Base-by-base conservation (phyloP, 2,113 vertebrate species). In the Dunckerocampus dactyliophorus region DNA sequence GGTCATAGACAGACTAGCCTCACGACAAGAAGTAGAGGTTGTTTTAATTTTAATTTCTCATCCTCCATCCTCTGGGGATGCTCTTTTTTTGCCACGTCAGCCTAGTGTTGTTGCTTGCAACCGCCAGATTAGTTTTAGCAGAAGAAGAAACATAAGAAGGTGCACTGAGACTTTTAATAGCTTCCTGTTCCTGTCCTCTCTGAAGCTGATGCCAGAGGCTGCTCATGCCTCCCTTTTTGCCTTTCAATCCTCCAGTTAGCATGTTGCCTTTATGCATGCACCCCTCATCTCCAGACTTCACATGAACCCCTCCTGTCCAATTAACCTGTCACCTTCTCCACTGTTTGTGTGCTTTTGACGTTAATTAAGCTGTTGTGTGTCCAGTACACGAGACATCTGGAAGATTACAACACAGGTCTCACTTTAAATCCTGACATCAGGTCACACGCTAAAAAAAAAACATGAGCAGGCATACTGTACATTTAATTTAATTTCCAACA, bases 151-250 rank as follows among this genome's bases (percentile, higher is more conserved):
- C 20, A 7, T 19, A 37, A 24, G 24, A 16, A 4, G n/a, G 20
- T 11, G 53, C 55, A 31, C 50, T 50, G 3, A 6, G 61, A n/a
- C 19, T 31, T 58, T 80, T 59, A 65, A 69, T 80, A 60, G 59
- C 63, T 89, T 67, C 39, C 69, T 89, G 83, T 81, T 64, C 66
- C 86, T 85, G 76, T 93, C 86, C 83, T 87, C 87, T 93, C 94
- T 98, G 95, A 99, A 95, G 96, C 96, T 99, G 97, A 92, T 97
- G 95, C 96, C 95, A 88, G 96, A 94, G 93, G 94, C 93, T 97
- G 94, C 89, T 90, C 82, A 91, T 74, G 49, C 88, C 69, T 81
- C 82, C 78, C 82, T 61, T 69, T 53, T 75, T 79, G 63, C 62
- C 24, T 64, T 69, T 69, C 47, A 79, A 77, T 69, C 56, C 59